Percentiles rank a stretch among this genome's conserved stretches.
Evolutionary conservation across 2,888 invertebrate species (phyloP).

Genomic region (Amblyjoppa proteus): DNA sequence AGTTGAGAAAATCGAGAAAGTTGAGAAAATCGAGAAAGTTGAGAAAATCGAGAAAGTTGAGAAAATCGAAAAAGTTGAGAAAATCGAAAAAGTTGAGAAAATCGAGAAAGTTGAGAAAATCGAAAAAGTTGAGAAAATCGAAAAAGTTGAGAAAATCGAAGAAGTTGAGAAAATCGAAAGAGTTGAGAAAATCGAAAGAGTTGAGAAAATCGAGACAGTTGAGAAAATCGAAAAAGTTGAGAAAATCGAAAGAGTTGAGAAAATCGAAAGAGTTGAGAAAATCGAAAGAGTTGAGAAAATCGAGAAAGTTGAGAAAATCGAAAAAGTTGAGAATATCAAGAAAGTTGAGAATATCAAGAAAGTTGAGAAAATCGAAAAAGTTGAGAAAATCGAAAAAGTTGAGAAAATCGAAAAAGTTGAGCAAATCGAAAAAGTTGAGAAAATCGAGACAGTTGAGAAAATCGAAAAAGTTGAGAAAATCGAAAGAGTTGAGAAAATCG

Average conservation of each 20-base stretch:
- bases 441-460: background rate
- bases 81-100: no score
- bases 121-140: constrained; percentile 38
- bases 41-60: no score
- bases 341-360: constrained; percentile 32
- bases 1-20: no score
- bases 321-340: background rate
- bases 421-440: constrained; percentile 18
- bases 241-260: background rate
- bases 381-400: background rate
- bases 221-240: constrained; percentile 16
- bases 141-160: background rate
- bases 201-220: constrained; percentile 41
- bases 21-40: no score
- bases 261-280: constrained; percentile 52
- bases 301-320: background rate
- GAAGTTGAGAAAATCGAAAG: constrained; percentile 29
- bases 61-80: no score
- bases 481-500: background rate
- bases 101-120: constrained; percentile 14
- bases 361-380: constrained; percentile 21
- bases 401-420: constrained; percentile 46
- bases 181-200: background rate
- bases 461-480: constrained; percentile 48
- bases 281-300: constrained; percentile 3